Base-by-base conservation (phyloP, 2,888 invertebrate genomes). In the Ommatoiulus sabulosus region DNA sequence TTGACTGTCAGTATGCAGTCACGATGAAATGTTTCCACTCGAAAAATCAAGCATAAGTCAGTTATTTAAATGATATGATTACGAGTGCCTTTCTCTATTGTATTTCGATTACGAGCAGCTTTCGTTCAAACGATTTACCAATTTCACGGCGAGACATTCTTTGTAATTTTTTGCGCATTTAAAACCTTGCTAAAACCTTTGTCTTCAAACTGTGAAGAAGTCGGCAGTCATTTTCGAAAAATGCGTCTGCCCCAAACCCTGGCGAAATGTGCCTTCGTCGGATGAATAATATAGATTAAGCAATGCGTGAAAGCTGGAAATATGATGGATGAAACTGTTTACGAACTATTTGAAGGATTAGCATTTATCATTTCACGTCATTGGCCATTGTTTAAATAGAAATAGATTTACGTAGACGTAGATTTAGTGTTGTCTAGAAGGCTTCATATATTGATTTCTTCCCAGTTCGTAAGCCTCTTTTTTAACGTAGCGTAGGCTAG, bases 271-370 rank as follows among this genome's bases (percentile, higher is more conserved):
- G 20, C 80, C 7, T 80, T 80, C 15, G 24, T 3, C 15, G 35
- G 35, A 80, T 80, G 80, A 80, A 35, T 80, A 80, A 80, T 43
- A 57, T 4, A n/a, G 57, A 57, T 57, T 57, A 43, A 24, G 80
- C 15, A 12, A 80, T 35, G 80, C 24, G 15, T 80, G 24, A 43
- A 35, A 24, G 3, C 35, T 80, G 80, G 80, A 80, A 24, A 80
- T 80, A 24, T 80, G 80, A 80, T 80, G 80, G 80, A 80, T 80
- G 80, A 80, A 80, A 80, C 24, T 35, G 24, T 80, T 80, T 35
- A 35, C 80, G 80, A 35, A 80, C 6, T 3, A 80, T 80, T 12
- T 8, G 10, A 35, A 80, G 35, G 24, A 35, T 80, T 80, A 80
- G 35, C 80, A 80, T 80, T 80, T 80, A 35, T 80, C 80, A 80